Conservation (phyloP, 1,140 invertebrate genomes). For the Nebria ingens region DNA sequence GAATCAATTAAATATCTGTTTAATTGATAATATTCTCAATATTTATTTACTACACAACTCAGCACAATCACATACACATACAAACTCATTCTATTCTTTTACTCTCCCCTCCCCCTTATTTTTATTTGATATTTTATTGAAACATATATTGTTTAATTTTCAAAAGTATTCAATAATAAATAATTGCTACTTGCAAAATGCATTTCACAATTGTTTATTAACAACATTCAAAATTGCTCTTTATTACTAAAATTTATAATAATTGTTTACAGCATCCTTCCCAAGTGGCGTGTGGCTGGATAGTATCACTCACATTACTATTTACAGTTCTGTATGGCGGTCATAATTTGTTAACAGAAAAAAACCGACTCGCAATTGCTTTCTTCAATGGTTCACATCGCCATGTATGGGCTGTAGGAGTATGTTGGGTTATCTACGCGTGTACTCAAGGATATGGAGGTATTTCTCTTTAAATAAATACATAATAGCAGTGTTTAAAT, state of each 20-base stretch:
- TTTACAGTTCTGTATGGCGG: constrained; percentile 12
- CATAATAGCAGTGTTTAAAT: no score
- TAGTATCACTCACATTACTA: constrained; percentile 5
- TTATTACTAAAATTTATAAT: not conserved
- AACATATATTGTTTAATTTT: not conserved
- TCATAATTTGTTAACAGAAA: constrained; percentile 2
- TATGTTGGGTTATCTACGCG: constrained; percentile 56
- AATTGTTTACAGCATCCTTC: not conserved
- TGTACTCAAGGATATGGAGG: constrained; percentile 50
- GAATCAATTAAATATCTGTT: no score
- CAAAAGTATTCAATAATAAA: not conserved
- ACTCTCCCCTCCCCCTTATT: no score
- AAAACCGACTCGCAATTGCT: constrained; percentile 31
- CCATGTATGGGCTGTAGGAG: constrained; percentile 42
- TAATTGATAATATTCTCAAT: no score
- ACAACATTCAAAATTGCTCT: not conserved
- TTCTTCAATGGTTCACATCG: constrained; percentile 49
- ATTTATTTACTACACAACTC: no score
- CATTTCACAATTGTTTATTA: not conserved
- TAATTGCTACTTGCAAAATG: not conserved
- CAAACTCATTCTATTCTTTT: no score
- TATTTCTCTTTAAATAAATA: no score
- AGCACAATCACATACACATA: no score
- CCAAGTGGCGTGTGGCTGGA: constrained; percentile 3
- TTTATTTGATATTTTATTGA: no score